phyloP scores from a whole-genome alignment of 1,140 invertebrate genomes.

The Drosophila pseudoobscura region DNA sequence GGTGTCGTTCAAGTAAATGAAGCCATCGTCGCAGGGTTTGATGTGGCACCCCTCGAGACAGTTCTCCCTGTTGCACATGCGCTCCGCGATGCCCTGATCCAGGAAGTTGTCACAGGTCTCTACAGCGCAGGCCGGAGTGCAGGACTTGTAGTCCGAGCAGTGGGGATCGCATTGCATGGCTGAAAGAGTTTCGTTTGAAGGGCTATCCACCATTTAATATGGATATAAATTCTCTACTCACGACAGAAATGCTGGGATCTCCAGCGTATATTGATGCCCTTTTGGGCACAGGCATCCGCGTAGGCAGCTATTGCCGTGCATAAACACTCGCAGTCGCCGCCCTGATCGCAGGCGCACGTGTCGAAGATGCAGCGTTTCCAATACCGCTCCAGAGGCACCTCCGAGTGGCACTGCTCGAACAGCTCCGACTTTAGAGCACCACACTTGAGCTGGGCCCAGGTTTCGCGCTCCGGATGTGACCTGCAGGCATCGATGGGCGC shows the following conservation, averaged over 20 bases:
- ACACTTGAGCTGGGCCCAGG: conserved; percentile 91
- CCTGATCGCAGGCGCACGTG: conserved; percentile 93
- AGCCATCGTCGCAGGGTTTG: conserved; percentile 88
- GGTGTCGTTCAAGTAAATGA: conserved; percentile 88
- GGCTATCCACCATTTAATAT: background rate
- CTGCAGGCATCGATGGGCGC: conserved; percentile 87
- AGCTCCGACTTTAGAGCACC: conserved; percentile 88
- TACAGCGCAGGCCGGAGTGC: conserved; percentile 90
- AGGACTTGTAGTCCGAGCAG: conserved; percentile 91
- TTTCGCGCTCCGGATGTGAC: conserved; percentile 88
- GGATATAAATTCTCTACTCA: conserved; percentile 84
- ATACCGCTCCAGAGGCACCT: conserved; percentile 89
- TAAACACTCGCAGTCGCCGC: conserved; percentile 94
- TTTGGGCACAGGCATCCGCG: conserved; percentile 90
- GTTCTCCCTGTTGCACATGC: conserved; percentile 88
- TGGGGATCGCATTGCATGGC: conserved; percentile 93
- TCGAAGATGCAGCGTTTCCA: conserved; percentile 90
- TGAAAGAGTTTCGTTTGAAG: conserved; percentile 69
- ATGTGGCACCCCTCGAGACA: conserved; percentile 89
- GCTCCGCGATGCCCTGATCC: conserved; percentile 85
- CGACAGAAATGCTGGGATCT: conserved; percentile 91
- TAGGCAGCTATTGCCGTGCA: conserved; percentile 94
- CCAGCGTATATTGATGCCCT: conserved; percentile 91
- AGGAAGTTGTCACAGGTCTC: conserved; percentile 93
- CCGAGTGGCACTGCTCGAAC: conserved; percentile 90